Evolutionary conservation across 2,888 invertebrate species (phyloP).

Genomic region (Hypomecis atomaria): DNA sequence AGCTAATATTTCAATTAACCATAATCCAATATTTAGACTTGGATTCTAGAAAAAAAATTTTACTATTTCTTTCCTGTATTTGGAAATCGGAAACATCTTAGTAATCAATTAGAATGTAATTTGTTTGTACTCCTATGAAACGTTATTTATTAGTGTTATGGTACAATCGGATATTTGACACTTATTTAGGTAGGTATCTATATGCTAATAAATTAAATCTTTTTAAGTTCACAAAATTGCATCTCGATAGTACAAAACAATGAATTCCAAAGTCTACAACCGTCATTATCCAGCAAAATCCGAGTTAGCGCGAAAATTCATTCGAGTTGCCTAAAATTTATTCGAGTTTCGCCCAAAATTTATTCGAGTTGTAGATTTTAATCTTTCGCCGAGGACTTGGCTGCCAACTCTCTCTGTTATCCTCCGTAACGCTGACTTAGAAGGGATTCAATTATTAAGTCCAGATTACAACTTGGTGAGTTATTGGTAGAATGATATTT

Average conservation of each 20-base stretch:
- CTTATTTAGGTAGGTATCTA: too few species aligned
- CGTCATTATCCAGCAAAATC: conserved; percentile 19
- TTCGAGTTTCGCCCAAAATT: conserved; percentile 26
- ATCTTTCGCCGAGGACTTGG: conserved; percentile 37
- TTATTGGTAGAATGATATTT: conserved; percentile 39
- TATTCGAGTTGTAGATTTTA: conserved; percentile 44
- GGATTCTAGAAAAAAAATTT: too few species aligned
- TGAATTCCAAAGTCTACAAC: conserved; percentile 37
- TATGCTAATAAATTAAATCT: too few species aligned
- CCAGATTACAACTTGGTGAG: conserved; percentile 46
- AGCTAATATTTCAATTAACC: too few species aligned
- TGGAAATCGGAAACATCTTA: too few species aligned
- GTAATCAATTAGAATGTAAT: too few species aligned
- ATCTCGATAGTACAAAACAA: conserved; percentile 24
- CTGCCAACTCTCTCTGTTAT: conserved; percentile 32
- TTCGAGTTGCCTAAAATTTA: conserved; percentile 23
- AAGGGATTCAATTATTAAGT: conserved; percentile 43
- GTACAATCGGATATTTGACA: too few species aligned
- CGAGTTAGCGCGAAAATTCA: conserved; percentile 17
- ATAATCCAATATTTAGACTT: too few species aligned
- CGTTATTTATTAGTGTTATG: too few species aligned
- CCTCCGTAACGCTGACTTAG: conserved; percentile 41
- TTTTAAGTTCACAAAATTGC: not conserved
- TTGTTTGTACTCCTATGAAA: too few species aligned
- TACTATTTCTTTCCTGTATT: too few species aligned